phyloP scores from a whole-genome alignment of 1,140 invertebrate species.

The Pseudobourletiella spinata region DNA sequence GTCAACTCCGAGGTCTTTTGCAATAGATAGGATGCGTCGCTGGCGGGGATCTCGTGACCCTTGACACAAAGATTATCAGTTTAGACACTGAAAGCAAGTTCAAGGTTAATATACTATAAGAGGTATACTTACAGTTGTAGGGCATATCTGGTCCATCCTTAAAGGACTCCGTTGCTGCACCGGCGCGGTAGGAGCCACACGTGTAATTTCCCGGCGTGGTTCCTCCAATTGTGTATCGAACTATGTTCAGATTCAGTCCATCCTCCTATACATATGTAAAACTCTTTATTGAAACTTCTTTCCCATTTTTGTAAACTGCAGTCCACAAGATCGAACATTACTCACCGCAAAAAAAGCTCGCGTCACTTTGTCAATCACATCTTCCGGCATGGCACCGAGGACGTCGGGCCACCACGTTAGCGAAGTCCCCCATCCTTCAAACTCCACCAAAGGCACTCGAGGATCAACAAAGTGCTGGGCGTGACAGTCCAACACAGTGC shows the following conservation, averaged over 20 bases:
- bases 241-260: conserved; percentile 29
- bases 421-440: conserved; percentile 27
- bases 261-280: conserved; percentile 18
- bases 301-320: too few relatives aligned
- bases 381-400: conserved; percentile 24
- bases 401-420: conserved; percentile 19
- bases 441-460: neutral
- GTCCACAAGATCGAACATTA: too few relatives aligned
- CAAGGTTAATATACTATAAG: too few relatives aligned
- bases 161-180: conserved; percentile 29
- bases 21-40: conserved; percentile 12
- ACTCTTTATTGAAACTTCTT: too few relatives aligned
- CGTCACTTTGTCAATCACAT: conserved; percentile 21
- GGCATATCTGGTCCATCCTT: conserved; percentile 18
- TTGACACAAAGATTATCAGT: too few relatives aligned
- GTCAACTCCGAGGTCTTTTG: conserved; percentile 25
- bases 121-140: conserved; percentile 30
- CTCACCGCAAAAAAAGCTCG: conserved; percentile 28
- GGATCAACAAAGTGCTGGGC: conserved; percentile 29
- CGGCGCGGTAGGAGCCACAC: conserved; percentile 22
- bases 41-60: conserved; percentile 22
- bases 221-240: conserved; percentile 32
- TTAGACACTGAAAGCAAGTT: too few relatives aligned
- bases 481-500: too few relatives aligned
- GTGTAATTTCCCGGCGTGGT: conserved; percentile 20